Evolutionary conservation across 2,797 vertebrate species (phyloP).

Genomic region (Sandelia bainsii): DNA sequence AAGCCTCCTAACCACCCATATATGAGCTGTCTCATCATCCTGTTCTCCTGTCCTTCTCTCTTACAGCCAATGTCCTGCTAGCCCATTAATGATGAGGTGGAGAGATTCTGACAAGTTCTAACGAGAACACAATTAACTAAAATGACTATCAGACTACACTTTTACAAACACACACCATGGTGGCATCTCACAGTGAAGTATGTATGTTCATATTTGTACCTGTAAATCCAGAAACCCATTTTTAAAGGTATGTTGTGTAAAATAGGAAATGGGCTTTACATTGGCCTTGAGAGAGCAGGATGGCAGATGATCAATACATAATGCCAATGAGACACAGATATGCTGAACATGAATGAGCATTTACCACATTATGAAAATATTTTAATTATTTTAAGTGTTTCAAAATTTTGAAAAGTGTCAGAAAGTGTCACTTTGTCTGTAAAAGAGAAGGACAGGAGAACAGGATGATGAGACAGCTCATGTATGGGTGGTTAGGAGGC

Average conservation of each 20-base stretch:
- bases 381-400: no score
- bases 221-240: slow-evolving; percentile 23
- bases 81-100: slow-evolving; percentile 50
- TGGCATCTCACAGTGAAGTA: background rate
- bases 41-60: slow-evolving; percentile 29
- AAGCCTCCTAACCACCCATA: slow-evolving; percentile 29
- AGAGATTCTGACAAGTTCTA: slow-evolving; percentile 67
- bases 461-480: slow-evolving; percentile 34
- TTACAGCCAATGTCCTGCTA: slow-evolving; percentile 20
- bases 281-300: no score
- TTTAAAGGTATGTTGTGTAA: no score
- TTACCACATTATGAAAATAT: no score
- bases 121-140: slow-evolving; percentile 75
- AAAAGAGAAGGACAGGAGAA: slow-evolving; percentile 27
- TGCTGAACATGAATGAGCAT: no score
- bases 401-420: no score
- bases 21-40: slow-evolving; percentile 38
- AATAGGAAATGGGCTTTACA: no score
- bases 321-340: no score
- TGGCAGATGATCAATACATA: no score
- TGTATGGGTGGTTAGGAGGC: slow-evolving; percentile 36
- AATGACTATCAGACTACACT: slow-evolving; percentile 59
- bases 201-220: slow-evolving; percentile 13
- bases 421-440: no score
- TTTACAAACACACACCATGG: slow-evolving; percentile 8